Percentiles rank a stretch among this genome's conserved stretches.
Conservation (phyloP, 2,797 vertebrate species). For the Luscinia megarhynchos region DNA sequence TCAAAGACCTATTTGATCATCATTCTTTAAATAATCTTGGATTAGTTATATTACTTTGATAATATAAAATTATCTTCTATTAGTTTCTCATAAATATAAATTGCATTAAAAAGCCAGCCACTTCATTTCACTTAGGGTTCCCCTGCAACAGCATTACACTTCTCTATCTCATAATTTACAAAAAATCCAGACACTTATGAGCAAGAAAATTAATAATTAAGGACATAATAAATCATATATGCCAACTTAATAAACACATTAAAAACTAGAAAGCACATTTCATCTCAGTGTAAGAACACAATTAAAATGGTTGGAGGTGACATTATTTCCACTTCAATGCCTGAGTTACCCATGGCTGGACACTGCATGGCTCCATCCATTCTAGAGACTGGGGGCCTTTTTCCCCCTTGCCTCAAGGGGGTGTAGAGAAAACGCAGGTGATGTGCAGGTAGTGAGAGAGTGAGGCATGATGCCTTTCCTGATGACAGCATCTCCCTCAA, state of each 20-base stretch:
- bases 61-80: slow-evolving; percentile 27
- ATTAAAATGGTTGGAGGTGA: neutral
- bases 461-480: neutral
- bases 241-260: slow-evolving; percentile 49
- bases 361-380: neutral
- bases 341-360: neutral
- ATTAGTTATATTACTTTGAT: slow-evolving; percentile 16
- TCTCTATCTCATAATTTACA: neutral
- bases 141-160: neutral
- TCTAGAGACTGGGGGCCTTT: neutral
- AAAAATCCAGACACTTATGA: neutral
- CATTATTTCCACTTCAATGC: neutral
- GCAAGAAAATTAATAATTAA: slow-evolving; percentile 55
- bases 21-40: neutral
- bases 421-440: accelerated
- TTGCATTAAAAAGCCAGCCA: slow-evolving; percentile 38
- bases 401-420: neutral
- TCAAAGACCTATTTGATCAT: neutral
- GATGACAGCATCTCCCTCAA: neutral
- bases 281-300: neutral
- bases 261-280: slow-evolving; percentile 2
- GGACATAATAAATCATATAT: slow-evolving; percentile 10
- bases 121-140: neutral
- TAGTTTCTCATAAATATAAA: slow-evolving; percentile 66
- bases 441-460: neutral